Evolutionary conservation across 2,113 vertebrate genomes (phyloP).

Genomic region (Podarcis raffonei): DNA sequence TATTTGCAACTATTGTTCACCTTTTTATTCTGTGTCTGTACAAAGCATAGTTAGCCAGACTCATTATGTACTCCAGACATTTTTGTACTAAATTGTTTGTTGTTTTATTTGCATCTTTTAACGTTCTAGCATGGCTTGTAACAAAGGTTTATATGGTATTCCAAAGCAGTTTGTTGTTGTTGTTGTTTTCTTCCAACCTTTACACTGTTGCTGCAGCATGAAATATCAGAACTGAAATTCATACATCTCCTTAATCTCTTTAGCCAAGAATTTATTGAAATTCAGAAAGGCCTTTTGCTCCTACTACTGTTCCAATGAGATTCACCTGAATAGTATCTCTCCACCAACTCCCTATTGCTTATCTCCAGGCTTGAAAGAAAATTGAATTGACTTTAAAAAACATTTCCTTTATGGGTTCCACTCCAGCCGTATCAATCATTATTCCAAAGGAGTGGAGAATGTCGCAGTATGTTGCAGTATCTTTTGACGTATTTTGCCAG

Average conservation of each 20-base stretch:
- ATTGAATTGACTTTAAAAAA: background rate
- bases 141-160: background rate
- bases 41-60: background rate
- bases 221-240: background rate
- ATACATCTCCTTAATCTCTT: background rate
- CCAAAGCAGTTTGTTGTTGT: background rate
- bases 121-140: background rate
- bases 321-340: background rate
- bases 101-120: background rate
- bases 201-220: background rate
- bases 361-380: background rate
- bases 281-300: background rate
- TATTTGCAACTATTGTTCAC: background rate
- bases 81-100: background rate
- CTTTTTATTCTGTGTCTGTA: background rate
- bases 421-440: background rate
- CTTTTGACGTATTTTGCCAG: background rate
- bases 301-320: background rate
- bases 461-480: background rate
- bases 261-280: background rate
- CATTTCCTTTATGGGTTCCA: background rate
- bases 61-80: background rate
- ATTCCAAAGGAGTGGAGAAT: background rate
- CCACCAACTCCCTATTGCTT: background rate
- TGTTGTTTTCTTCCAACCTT: background rate